Conservation (phyloP, 1,140 invertebrate genomes). For the Vanessa tameamea region DNA sequence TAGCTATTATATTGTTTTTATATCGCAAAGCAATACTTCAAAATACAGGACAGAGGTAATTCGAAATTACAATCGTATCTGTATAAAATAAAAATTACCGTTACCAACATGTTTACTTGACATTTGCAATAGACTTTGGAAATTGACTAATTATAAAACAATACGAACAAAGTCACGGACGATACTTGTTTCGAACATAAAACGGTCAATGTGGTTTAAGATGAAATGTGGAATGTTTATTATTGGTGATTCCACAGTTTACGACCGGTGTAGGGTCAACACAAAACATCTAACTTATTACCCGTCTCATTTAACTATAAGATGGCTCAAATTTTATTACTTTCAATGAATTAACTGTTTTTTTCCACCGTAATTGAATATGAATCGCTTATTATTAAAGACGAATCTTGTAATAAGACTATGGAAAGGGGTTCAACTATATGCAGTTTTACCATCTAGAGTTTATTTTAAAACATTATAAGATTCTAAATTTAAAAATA, state of each 20-base stretch:
- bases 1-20: too few species aligned
- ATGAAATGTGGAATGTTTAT: slow-evolving; percentile 49
- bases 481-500: too few species aligned
- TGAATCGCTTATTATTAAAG: slow-evolving; percentile 23
- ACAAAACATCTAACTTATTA: slow-evolving; percentile 20
- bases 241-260: slow-evolving; percentile 50
- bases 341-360: slow-evolving; percentile 25
- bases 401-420: neutral
- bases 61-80: too few species aligned
- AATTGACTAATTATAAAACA: neutral
- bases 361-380: slow-evolving; percentile 21
- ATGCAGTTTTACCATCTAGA: too few species aligned
- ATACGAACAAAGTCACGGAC: neutral
- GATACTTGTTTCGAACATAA: neutral
- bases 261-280: slow-evolving; percentile 36
- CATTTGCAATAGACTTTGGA: too few species aligned
- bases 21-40: too few species aligned
- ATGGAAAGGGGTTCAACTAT: neutral
- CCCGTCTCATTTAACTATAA: slow-evolving; percentile 9
- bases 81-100: too few species aligned
- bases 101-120: too few species aligned
- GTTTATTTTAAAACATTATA: too few species aligned
- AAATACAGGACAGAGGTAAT: too few species aligned
- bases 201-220: neutral
- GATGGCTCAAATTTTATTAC: slow-evolving; percentile 20